These are phyloP conservation scores for Eupristina koningsbergeri DNA, from an alignment of 1,140 invertebrate species.

Conservation along the genomic window DNA sequence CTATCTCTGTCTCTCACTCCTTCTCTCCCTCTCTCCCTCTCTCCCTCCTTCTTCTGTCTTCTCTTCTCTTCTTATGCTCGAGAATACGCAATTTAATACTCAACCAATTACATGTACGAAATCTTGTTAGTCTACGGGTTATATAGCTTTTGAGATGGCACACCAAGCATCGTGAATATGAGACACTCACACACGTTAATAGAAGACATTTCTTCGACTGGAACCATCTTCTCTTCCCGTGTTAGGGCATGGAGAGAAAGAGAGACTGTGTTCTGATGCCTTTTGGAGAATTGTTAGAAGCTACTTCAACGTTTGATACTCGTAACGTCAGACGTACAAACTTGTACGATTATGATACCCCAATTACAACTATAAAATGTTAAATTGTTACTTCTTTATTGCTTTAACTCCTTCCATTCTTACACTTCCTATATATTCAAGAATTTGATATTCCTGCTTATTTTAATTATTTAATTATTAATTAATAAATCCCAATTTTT, in stretches of 20 bases:
- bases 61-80: slow-evolving; percentile 46
- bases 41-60: background rate
- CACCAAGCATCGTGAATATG: slow-evolving; percentile 48
- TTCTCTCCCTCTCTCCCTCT: slow-evolving; percentile 26
- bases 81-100: slow-evolving; percentile 74
- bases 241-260: slow-evolving; percentile 23
- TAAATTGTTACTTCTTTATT: slow-evolving; percentile 58
- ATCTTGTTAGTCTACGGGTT: slow-evolving; percentile 73
- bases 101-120: slow-evolving; percentile 74
- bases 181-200: slow-evolving; percentile 57
- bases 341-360: slow-evolving; percentile 69
- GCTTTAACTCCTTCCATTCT: slow-evolving; percentile 45
- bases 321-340: slow-evolving; percentile 57
- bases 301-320: slow-evolving; percentile 14
- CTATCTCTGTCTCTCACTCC: slow-evolving; percentile 50
- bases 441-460: background rate
- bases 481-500: background rate
- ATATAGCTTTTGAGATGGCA: slow-evolving; percentile 62
- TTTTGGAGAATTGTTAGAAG: slow-evolving; percentile 44
- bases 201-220: slow-evolving; percentile 61
- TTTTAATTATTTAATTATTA: background rate
- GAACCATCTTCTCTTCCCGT: slow-evolving; percentile 33
- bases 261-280: slow-evolving; percentile 39
- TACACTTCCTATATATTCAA: background rate
- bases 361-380: slow-evolving; percentile 70